Conservation (phyloP, 2,113 vertebrate species). For the Corythornis vintsioides region DNA sequence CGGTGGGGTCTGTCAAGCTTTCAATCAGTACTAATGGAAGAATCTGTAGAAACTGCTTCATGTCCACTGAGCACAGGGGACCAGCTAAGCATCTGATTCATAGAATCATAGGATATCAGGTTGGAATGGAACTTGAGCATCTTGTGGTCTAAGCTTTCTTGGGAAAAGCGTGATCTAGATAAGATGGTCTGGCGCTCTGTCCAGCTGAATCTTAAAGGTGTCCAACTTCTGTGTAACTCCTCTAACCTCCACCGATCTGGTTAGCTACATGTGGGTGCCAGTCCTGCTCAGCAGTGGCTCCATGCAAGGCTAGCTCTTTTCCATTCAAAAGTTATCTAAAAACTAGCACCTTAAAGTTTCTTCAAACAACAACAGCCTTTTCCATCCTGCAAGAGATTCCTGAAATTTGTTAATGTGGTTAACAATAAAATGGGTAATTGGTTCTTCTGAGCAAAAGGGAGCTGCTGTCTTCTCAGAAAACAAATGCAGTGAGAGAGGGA, state of each 20-base stretch:
- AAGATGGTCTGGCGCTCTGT: background rate
- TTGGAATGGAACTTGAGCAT: background rate
- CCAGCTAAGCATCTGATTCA: background rate
- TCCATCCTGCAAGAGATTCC: background rate
- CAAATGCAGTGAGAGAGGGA: background rate
- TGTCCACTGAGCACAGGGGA: accelerated
- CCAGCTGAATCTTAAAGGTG: background rate
- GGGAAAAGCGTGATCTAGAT: background rate
- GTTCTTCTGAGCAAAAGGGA: background rate
- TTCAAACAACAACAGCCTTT: background rate
- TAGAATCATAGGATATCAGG: background rate
- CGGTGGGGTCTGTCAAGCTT: background rate
- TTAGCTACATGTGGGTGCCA: background rate
- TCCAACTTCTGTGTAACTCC: background rate
- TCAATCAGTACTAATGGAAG: accelerated
- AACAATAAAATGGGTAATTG: background rate
- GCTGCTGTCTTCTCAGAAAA: background rate
- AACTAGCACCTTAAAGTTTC: background rate
- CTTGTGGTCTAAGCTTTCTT: background rate
- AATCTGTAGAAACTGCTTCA: background rate
- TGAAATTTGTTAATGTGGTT: background rate
- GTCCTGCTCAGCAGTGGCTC: background rate
- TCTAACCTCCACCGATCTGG: background rate
- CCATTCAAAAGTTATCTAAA: background rate
- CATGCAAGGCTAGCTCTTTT: background rate